Conservation (phyloP, 92 coral and sea anemone species). For the Virgularia gustaviana region DNA sequence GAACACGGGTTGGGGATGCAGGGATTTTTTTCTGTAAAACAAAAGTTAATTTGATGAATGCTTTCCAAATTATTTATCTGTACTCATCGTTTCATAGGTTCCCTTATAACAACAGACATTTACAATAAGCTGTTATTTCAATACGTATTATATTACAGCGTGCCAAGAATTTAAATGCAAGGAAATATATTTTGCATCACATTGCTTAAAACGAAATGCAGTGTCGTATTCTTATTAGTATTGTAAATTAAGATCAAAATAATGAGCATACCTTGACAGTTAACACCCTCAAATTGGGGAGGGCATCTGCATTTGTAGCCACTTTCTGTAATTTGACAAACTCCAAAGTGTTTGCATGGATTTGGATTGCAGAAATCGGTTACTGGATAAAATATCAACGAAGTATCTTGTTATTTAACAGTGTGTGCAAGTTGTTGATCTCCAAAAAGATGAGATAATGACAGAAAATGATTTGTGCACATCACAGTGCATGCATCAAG, state of each 20-base stretch:
- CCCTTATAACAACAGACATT: too few relatives aligned
- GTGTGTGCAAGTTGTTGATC: too few relatives aligned
- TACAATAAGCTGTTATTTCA: too few relatives aligned
- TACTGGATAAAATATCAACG: slow-evolving; percentile 54
- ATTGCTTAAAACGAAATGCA: background rate
- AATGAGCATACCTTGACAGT: slow-evolving; percentile 70
- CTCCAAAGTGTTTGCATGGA: slow-evolving; percentile 82
- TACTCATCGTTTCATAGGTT: too few relatives aligned
- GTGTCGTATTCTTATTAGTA: background rate
- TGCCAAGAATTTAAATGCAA: background rate
- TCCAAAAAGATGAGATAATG: too few relatives aligned
- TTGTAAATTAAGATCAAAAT: background rate
- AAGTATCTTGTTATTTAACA: too few relatives aligned
- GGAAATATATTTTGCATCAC: too few relatives aligned
- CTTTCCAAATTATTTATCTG: too few relatives aligned
- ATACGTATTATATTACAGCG: too few relatives aligned
- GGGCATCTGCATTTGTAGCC: slow-evolving; percentile 79
- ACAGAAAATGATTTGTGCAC: too few relatives aligned
- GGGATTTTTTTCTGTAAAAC: slow-evolving; percentile 59
- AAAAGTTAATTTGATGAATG: too few relatives aligned
- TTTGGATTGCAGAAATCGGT: slow-evolving; percentile 81
- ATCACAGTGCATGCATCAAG: too few relatives aligned
- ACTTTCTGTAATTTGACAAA: slow-evolving; percentile 62
- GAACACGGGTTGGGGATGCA: slow-evolving; percentile 79
- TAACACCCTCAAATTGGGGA: slow-evolving; percentile 69